These are phyloP conservation scores for Cosmia trapezina DNA, from an alignment of 2,888 invertebrate species.

Conservation along the genomic window DNA sequence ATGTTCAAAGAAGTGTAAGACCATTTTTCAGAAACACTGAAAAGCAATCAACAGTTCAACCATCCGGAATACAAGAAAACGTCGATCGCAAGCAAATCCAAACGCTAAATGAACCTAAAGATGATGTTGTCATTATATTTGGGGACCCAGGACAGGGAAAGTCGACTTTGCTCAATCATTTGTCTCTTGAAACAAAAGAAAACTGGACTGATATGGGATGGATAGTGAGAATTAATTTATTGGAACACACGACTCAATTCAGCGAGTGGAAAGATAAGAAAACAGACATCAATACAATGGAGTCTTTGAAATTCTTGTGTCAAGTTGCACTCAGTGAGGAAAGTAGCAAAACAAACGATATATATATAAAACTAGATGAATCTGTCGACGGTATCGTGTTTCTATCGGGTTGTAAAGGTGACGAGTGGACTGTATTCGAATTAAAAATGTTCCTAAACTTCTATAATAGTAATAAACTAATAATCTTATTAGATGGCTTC, in stretches of 20 bases:
- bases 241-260: constrained; percentile 40
- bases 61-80: no score
- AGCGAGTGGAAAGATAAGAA: constrained; percentile 26
- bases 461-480: constrained; percentile 31
- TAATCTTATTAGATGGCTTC: constrained; percentile 61
- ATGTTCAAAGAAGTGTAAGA: neutral
- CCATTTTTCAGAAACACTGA: no score
- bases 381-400: neutral
- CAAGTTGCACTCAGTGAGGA: constrained; percentile 6
- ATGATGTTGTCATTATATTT: constrained; percentile 29
- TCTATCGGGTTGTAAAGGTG: constrained; percentile 1
- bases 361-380: constrained; percentile 7
- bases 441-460: constrained; percentile 46
- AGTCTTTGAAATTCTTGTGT: constrained; percentile 27
- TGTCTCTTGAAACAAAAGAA: constrained; percentile 39
- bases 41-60: no score
- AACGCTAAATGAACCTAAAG: no score
- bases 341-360: neutral
- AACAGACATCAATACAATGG: neutral
- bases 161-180: constrained; percentile 54
- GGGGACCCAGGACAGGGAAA: constrained; percentile 60
- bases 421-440: constrained; percentile 20
- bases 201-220: constrained; percentile 23
- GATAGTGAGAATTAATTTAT: constrained; percentile 51
- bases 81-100: no score